phyloP scores from a whole-genome alignment of 2,113 vertebrate genomes.

The Dasyornis broadbenti region DNA sequence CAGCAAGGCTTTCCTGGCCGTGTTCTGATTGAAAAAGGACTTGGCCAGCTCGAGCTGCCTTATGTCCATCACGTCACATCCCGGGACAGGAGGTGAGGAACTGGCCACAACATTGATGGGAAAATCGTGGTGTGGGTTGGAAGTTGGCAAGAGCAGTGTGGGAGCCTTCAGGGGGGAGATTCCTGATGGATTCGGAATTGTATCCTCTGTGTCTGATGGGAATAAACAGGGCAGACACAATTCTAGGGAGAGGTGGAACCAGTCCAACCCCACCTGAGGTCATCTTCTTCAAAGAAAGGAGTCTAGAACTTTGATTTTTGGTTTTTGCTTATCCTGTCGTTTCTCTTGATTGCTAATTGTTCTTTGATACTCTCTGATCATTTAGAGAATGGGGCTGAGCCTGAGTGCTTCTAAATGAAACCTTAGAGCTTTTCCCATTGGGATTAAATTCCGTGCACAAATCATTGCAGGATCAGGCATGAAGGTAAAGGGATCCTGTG shows the following conservation, averaged over 20 bases:
- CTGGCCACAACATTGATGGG: background rate
- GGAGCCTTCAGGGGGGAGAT: too few species aligned
- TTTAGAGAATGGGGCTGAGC: background rate
- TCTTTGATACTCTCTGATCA: background rate
- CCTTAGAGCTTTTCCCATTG: background rate
- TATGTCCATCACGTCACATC: background rate
- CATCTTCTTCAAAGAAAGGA: background rate
- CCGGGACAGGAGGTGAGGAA: fast-evolving
- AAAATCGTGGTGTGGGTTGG: fast-evolving
- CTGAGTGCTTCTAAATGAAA: background rate
- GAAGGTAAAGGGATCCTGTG: background rate
- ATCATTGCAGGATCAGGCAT: background rate
- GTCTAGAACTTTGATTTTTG: conserved; percentile 14
- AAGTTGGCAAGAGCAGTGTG: background rate
- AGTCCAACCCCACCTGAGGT: background rate
- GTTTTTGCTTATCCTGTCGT: background rate
- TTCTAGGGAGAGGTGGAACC: background rate
- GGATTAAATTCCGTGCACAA: background rate
- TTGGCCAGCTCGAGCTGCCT: background rate
- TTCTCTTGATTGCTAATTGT: conserved; percentile 18
- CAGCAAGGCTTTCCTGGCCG: background rate
- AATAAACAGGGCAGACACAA: conserved; percentile 4
- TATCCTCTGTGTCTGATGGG: background rate
- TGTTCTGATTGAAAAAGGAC: background rate
- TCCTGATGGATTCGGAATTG: background rate